Conservation (phyloP, 2,797 vertebrate species). For the Rhinoraja longicauda region DNA sequence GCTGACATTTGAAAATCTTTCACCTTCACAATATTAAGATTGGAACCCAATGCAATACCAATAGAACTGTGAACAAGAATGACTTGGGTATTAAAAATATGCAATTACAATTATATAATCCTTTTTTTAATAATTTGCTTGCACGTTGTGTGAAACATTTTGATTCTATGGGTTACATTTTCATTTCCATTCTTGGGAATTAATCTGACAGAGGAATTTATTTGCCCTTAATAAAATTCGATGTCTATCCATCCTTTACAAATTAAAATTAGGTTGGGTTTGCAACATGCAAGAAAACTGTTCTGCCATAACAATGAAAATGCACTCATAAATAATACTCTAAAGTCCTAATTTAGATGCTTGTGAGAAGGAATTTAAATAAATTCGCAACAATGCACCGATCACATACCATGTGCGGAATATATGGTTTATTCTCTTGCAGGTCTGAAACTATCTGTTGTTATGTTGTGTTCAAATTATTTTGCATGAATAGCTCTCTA, state of each 20-base stretch:
- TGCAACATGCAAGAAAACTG: background rate
- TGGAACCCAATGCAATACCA: background rate
- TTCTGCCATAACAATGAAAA: background rate
- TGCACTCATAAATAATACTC: background rate
- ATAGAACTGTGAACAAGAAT: background rate
- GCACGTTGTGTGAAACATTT: background rate
- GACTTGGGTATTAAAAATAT: background rate
- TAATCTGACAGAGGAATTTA: background rate
- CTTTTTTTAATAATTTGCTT: background rate
- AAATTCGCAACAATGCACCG: background rate
- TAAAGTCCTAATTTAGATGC: background rate
- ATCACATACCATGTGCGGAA: background rate
- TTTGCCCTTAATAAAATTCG: background rate
- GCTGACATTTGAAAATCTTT: background rate
- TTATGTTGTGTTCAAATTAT: background rate
- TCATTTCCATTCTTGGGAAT: background rate
- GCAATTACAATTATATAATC: background rate
- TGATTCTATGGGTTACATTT: background rate
- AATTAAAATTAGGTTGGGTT: background rate
- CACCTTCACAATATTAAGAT: background rate
- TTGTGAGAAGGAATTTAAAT: background rate
- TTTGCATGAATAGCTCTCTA: background rate
- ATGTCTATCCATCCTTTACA: background rate
- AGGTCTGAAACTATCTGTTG: background rate
- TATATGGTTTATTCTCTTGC: background rate